phyloP scores from a whole-genome alignment of 2,113 vertebrate species.

The Osmerus mordax region DNA sequence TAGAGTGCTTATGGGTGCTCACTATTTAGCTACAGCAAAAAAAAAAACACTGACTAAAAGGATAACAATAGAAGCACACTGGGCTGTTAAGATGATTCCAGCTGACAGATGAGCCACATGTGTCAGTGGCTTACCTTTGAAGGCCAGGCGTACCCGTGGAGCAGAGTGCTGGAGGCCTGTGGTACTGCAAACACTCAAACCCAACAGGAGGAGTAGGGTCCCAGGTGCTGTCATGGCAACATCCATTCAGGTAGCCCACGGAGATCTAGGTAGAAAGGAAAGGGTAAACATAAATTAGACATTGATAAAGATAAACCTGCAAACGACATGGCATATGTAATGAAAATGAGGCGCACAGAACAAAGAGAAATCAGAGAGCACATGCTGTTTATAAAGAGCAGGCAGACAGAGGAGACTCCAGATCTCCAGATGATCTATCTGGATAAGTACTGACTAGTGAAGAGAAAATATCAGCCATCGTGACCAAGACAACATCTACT shows the following conservation, averaged over 20 bases:
- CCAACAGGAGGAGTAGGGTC: constrained; percentile 65
- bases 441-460: too few relatives aligned
- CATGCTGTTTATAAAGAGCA: too few relatives aligned
- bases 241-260: constrained; percentile 66
- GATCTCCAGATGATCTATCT: too few relatives aligned
- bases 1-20: not conserved
- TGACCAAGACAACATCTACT: too few relatives aligned
- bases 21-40: not conserved
- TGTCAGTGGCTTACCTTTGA: constrained; percentile 70
- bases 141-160: constrained; percentile 73
- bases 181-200: constrained; percentile 63
- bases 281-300: not conserved
- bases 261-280: constrained; percentile 60
- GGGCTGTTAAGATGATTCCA: not conserved
- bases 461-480: too few relatives aligned
- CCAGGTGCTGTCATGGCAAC: constrained; percentile 70
- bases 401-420: too few relatives aligned
- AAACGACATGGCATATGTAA: too few relatives aligned
- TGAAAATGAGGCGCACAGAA: too few relatives aligned
- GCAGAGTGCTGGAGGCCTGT: constrained; percentile 65
- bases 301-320: not conserved
- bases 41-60: constrained; percentile 17
- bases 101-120: constrained; percentile 25
- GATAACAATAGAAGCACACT: not conserved
- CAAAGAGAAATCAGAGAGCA: too few relatives aligned